These are phyloP conservation scores for Syndactyla subalaris DNA, from an alignment of 2,797 vertebrate genomes.

Conservation along the genomic window DNA sequence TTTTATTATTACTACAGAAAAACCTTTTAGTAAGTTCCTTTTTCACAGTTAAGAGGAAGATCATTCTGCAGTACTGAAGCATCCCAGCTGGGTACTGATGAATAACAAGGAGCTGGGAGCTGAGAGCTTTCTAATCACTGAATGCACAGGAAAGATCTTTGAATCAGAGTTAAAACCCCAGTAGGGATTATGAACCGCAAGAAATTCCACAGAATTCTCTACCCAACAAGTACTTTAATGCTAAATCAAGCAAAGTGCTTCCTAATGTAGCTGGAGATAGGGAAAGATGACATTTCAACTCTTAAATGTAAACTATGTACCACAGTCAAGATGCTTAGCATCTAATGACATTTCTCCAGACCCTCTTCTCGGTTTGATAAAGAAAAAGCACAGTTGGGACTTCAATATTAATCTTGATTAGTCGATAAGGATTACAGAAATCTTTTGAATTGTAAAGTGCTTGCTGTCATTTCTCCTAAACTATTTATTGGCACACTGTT, in stretches of 20 bases:
- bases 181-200: not conserved
- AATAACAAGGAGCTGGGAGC: not conserved
- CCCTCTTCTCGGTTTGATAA: not conserved
- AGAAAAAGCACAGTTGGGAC: not conserved
- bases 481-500: not conserved
- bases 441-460: not conserved
- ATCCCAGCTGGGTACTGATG: conserved; percentile 16
- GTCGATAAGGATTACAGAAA: conserved; percentile 14
- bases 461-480: not conserved
- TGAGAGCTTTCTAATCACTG: conserved; percentile 53
- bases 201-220: conserved; percentile 17
- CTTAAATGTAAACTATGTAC: conserved; percentile 42
- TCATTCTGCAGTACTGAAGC: not conserved
- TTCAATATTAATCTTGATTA: conserved; percentile 39
- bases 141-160: conserved; percentile 21
- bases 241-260: conserved; percentile 17
- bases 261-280: not conserved
- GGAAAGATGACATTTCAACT: conserved; percentile 26
- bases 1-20: not conserved
- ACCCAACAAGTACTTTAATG: not conserved
- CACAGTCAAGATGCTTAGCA: not conserved
- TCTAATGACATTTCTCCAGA: conserved; percentile 10
- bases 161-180: conserved; percentile 44
- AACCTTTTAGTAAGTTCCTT: not conserved
- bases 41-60: conserved; percentile 3